A percentile compares a stretch with the other conserved stretches of the same genome.
phyloP scores from a whole-genome alignment of 2,888 invertebrate genomes.

The Orthosia incerta region DNA sequence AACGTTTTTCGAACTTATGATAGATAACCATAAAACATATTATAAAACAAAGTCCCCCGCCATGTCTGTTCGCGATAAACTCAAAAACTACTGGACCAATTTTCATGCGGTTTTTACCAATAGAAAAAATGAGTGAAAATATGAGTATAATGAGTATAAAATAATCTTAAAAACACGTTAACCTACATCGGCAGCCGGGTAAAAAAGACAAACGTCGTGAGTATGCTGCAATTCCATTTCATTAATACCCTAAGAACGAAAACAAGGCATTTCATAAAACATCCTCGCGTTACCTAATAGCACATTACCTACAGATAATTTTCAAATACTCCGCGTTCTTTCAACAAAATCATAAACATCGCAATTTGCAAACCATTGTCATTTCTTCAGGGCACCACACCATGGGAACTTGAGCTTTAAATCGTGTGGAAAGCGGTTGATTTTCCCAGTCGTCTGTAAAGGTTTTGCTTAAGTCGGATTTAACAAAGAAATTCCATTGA shows the following conservation, averaged over 20 bases:
- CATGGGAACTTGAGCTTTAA: slow-evolving; percentile 55
- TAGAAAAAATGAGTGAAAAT: too few species aligned
- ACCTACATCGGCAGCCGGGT: too few species aligned
- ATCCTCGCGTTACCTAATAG: slow-evolving; percentile 7
- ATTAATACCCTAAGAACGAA: neutral
- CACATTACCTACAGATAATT: slow-evolving; percentile 36
- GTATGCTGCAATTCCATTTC: neutral
- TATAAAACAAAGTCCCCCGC: too few species aligned
- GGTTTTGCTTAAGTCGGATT: slow-evolving; percentile 61
- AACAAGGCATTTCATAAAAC: slow-evolving; percentile 27
- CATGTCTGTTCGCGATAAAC: too few species aligned
- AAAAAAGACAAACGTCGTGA: neutral
- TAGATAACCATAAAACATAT: too few species aligned
- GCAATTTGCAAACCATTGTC: slow-evolving; percentile 64
- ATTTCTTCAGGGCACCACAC: slow-evolving; percentile 27
- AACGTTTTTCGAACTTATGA: too few species aligned
- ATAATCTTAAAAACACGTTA: too few species aligned
- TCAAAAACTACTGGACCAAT: too few species aligned
- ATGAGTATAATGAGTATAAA: too few species aligned
- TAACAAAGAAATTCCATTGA: slow-evolving; percentile 72
- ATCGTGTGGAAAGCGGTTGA: slow-evolving; percentile 18
- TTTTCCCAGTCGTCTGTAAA: slow-evolving; percentile 30
- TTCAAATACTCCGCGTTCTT: slow-evolving; percentile 59
- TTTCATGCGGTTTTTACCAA: too few species aligned
- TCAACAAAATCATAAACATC: slow-evolving; percentile 69